Percentiles rank a stretch among this genome's conserved stretches.
phyloP scores from a whole-genome alignment of 2,888 invertebrate species.

The Conchocele bisecta region DNA sequence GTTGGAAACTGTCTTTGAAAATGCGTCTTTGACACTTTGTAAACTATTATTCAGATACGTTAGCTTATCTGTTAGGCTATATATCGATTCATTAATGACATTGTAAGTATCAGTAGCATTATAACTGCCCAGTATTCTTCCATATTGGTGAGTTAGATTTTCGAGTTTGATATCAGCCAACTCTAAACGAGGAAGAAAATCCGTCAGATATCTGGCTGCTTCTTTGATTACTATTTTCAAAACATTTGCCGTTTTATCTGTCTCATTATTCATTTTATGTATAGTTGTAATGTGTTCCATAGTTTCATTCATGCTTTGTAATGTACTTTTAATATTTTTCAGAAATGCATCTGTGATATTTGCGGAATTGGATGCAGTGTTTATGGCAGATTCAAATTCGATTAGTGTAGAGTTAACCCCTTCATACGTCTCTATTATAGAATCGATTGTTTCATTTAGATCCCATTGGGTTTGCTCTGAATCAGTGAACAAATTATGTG shows the following conservation, averaged over 20 bases:
- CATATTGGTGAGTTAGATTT: slow-evolving; percentile 7
- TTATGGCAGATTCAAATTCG: slow-evolving; percentile 2
- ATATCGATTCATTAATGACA: background rate
- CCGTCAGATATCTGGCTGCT: too few species aligned
- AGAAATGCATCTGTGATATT: slow-evolving; percentile 1
- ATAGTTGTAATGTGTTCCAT: slow-evolving; percentile 1
- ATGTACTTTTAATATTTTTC: background rate
- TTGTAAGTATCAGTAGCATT: background rate
- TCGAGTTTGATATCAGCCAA: too few species aligned
- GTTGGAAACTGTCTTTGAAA: background rate
- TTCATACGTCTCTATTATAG: slow-evolving; percentile 7
- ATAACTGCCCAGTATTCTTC: slow-evolving; percentile 19
- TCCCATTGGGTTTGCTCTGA: slow-evolving; percentile 14
- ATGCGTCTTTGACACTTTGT: background rate
- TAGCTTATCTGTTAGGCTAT: background rate
- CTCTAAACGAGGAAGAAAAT: too few species aligned
- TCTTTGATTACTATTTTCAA: too few species aligned
- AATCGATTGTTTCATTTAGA: background rate
- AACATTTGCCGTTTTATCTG: background rate
- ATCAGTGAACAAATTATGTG: slow-evolving; percentile 18
- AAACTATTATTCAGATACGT: background rate
- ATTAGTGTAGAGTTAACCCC: slow-evolving; percentile 21
- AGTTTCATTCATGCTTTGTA: background rate
- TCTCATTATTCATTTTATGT: background rate
- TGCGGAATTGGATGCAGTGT: slow-evolving; percentile 4